Percentiles rank a stretch among this genome's conserved stretches.
phyloP scores from a whole-genome alignment of 2,113 vertebrate genomes.

The Microtus ochrogaster region DNA sequence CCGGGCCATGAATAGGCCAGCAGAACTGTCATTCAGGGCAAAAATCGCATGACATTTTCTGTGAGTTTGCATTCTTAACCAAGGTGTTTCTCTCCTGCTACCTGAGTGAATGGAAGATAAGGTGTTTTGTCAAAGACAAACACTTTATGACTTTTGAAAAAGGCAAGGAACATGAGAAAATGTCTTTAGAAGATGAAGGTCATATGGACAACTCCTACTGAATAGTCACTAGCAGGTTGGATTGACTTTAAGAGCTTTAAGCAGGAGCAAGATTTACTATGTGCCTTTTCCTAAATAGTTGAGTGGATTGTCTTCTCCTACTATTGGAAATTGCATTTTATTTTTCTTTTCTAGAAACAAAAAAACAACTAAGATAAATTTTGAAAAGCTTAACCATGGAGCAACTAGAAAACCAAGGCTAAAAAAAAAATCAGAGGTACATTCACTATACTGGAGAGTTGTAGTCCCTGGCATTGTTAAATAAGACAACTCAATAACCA shows the following conservation, averaged over 20 bases:
- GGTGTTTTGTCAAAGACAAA: neutral
- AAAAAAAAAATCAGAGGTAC: neutral
- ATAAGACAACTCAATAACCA: neutral
- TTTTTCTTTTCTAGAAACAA: conserved; percentile 10
- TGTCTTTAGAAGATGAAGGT: neutral
- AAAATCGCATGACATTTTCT: neutral
- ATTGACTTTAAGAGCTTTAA: neutral
- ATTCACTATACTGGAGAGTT: neutral
- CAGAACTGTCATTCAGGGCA: neutral
- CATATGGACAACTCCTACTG: too few species aligned
- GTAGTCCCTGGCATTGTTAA: neutral
- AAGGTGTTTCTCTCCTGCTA: neutral
- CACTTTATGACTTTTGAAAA: conserved; percentile 10
- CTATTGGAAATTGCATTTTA: neutral
- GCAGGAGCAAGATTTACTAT: neutral
- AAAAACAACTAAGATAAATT: neutral
- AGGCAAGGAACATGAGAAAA: neutral
- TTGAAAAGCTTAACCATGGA: conserved; percentile 5
- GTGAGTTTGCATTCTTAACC: neutral
- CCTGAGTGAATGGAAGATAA: neutral
- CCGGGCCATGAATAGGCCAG: neutral
- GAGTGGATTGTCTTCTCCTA: neutral
- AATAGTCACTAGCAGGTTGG: neutral
- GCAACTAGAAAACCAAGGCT: neutral
- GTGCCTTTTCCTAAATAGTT: conserved; percentile 1